These are phyloP conservation scores for Panthera tigris DNA, from an alignment of 2,113 vertebrate species.

Conservation along the genomic window DNA sequence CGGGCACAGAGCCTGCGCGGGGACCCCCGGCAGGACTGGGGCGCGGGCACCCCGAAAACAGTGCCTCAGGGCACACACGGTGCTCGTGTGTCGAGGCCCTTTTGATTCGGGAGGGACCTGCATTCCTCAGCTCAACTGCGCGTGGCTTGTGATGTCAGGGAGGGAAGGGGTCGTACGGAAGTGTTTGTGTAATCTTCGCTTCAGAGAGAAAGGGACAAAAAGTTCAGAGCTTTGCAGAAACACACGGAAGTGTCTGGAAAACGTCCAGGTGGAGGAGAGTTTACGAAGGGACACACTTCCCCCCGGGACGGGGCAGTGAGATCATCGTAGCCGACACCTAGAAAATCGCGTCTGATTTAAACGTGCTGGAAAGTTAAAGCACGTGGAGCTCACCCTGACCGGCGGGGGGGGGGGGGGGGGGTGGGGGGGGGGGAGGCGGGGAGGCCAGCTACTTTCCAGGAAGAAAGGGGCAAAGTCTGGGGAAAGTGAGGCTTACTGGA, in stretches of 20 bases:
- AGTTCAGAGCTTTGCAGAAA: accelerated
- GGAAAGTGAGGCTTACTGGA: accelerated
- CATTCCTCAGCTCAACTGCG: accelerated
- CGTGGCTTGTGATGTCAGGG: accelerated
- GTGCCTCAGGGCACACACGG: accelerated
- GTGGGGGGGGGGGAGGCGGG: accelerated
- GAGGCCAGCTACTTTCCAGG: neutral
- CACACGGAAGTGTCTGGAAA: accelerated
- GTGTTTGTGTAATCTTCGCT: accelerated
- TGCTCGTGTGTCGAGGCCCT: accelerated
- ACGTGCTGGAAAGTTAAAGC: accelerated
- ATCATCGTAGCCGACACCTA: accelerated
- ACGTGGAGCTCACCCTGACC: neutral
- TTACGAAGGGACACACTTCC: accelerated
- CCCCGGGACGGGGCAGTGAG: accelerated
- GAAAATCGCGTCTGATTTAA: accelerated
- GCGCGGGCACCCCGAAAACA: accelerated
- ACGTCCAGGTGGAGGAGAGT: accelerated
- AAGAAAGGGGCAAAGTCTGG: no score
- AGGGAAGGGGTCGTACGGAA: no score
- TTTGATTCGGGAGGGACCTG: accelerated
- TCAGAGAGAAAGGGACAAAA: neutral
- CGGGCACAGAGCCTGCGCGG: neutral
- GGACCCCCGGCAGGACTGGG: neutral
- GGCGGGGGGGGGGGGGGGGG: accelerated